Conservation (phyloP, 2,113 vertebrate genomes). For the Bucco capensis region DNA sequence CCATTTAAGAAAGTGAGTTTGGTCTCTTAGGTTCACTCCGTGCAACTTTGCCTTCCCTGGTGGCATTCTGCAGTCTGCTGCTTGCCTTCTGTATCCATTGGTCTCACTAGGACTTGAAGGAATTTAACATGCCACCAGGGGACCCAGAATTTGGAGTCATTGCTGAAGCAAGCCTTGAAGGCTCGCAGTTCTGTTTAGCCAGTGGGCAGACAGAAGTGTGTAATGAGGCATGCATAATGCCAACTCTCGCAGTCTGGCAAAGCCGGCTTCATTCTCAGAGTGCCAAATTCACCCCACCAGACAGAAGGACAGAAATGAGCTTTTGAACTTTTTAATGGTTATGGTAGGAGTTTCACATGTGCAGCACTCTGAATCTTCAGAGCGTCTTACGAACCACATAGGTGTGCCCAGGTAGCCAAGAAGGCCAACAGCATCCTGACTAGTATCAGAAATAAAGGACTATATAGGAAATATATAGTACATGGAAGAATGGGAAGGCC, state of each 20-base stretch:
- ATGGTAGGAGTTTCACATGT: not conserved
- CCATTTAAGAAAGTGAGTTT: not conserved
- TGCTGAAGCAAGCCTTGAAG: not conserved
- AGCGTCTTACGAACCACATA: not conserved
- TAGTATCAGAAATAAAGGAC: not conserved
- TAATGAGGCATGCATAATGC: not conserved
- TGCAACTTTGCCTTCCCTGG: not conserved
- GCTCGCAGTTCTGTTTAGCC: not conserved
- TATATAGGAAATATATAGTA: too few relatives aligned
- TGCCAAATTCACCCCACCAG: not conserved
- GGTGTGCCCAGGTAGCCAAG: not conserved
- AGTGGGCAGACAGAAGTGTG: not conserved
- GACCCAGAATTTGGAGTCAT: not conserved
- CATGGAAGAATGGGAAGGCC: too few relatives aligned
- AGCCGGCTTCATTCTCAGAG: not conserved
- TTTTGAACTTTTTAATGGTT: not conserved
- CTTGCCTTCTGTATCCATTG: not conserved
- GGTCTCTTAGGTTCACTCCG: not conserved
- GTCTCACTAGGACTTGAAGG: not conserved
- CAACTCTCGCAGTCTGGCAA: constrained; percentile 3
- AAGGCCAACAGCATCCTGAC: not conserved
- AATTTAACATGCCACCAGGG: not conserved
- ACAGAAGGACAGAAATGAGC: not conserved
- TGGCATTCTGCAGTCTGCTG: not conserved
- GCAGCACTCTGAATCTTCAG: not conserved